Percentiles rank a stretch among this genome's conserved stretches.
Conservation (phyloP, 2,888 invertebrate species). For the Pristionchus mayeri region DNA sequence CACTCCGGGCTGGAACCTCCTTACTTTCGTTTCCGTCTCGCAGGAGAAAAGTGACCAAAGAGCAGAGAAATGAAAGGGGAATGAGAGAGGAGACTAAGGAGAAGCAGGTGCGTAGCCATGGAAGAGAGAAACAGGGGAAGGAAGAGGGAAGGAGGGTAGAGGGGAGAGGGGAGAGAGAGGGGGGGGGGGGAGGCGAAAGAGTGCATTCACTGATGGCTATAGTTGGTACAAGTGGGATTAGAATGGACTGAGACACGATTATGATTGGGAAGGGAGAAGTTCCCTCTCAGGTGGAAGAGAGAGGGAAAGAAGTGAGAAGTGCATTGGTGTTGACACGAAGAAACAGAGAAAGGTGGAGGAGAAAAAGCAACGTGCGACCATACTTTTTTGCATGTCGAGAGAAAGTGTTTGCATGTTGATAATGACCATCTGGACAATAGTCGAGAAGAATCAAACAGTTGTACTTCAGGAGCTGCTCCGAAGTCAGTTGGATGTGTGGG, state of each 20-base stretch:
- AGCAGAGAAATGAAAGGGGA: no score
- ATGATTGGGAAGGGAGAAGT: neutral
- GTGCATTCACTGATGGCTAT: slow-evolving; percentile 24
- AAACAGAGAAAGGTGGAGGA: neutral
- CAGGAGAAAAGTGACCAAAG: neutral
- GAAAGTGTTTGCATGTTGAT: neutral
- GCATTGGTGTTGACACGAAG: neutral
- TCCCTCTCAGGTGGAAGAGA: neutral
- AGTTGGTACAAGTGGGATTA: slow-evolving; percentile 1
- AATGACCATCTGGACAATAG: no score
- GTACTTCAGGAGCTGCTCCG: slow-evolving; percentile 58
- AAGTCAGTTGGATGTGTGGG: slow-evolving; percentile 55
- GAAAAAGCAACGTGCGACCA: slow-evolving; percentile 3
- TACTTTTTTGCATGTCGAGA: neutral
- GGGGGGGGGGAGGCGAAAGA: slow-evolving; percentile 20
- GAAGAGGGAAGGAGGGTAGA: neutral
- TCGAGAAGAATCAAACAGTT: neutral
- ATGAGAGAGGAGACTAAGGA: neutral
- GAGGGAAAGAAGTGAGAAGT: neutral
- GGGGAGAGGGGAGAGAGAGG: neutral
- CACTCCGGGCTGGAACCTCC: neutral
- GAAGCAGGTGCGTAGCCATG: slow-evolving; percentile 34
- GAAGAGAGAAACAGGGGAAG: neutral
- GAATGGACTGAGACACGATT: neutral
- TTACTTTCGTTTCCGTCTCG: neutral